These are phyloP conservation scores for Caenorhabditis brenneri DNA, from an alignment of 1,140 invertebrate genomes.

Conservation along the genomic window DNA sequence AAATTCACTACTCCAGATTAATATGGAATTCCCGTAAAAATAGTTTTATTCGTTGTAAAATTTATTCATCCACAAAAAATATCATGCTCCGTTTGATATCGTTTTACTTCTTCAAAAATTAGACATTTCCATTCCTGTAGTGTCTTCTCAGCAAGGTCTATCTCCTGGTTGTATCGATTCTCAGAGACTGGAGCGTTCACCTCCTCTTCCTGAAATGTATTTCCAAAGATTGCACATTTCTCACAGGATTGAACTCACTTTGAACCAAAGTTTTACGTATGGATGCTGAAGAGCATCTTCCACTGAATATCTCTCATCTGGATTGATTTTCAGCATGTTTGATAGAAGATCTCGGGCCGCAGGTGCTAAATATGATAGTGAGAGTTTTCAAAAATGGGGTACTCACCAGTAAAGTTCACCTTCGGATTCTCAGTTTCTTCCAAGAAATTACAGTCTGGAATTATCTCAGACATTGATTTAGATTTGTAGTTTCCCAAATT, in stretches of 20 bases:
- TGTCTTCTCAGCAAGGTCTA: constrained; percentile 28
- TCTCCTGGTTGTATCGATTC: constrained; percentile 36
- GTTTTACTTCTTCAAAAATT: constrained; percentile 48
- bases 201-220: constrained; percentile 6
- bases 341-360: constrained; percentile 26
- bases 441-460: too few species aligned
- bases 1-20: too few species aligned
- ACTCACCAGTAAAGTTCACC: too few species aligned
- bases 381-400: too few species aligned
- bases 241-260: neutral
- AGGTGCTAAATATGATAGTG: constrained; percentile 18
- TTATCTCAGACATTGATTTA: too few species aligned
- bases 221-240: neutral
- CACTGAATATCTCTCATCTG: constrained; percentile 44
- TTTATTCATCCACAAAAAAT: constrained; percentile 42
- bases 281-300: constrained; percentile 42
- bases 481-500: too few species aligned
- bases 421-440: too few species aligned
- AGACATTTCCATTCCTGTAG: constrained; percentile 41
- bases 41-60: too few species aligned
- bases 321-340: constrained; percentile 45
- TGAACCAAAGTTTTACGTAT: constrained; percentile 44
- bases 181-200: constrained; percentile 22
- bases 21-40: too few species aligned
- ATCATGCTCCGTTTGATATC: constrained; percentile 21